These are phyloP conservation scores for Gopherus evgoodei DNA, from an alignment of 2,113 vertebrate species.

Conservation along the genomic window DNA sequence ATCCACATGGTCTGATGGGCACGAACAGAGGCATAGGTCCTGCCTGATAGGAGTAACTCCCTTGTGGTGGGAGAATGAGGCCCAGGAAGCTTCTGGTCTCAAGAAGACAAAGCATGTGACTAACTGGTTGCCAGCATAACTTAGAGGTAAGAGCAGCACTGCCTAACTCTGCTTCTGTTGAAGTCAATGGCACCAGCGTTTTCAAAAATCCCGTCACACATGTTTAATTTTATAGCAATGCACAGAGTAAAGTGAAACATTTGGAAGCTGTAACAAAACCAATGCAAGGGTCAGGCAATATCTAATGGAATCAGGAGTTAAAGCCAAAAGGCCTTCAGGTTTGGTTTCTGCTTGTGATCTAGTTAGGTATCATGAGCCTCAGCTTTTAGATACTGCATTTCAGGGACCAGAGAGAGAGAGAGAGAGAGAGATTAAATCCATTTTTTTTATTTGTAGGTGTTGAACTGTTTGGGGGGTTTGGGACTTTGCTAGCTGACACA, in stretches of 20 bases:
- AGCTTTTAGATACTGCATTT: background rate
- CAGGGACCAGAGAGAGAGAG: background rate
- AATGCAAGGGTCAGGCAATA: background rate
- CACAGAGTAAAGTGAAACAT: constrained; percentile 4
- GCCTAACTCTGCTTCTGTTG: background rate
- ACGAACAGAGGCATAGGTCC: background rate
- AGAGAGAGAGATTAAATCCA: background rate
- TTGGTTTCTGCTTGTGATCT: background rate
- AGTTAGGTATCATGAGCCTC: background rate
- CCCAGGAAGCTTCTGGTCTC: background rate
- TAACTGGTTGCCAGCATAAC: constrained; percentile 23
- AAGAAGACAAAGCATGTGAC: constrained; percentile 19
- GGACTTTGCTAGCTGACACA: background rate
- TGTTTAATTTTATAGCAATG: constrained; percentile 45
- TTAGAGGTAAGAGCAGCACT: background rate
- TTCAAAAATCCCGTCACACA: constrained; percentile 22
- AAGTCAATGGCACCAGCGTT: background rate
- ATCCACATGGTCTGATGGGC: constrained; percentile 18
- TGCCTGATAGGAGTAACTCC: constrained; percentile 16
- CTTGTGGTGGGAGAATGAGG: background rate
- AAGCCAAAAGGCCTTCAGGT: constrained; percentile 6
- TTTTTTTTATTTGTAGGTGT: background rate
- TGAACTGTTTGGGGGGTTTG: background rate
- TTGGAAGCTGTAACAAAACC: constrained; percentile 45
- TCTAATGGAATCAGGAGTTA: constrained; percentile 19